A percentile compares a stretch with the other conserved stretches of the same genome.
Evolutionary conservation across 1,140 invertebrate species (phyloP).

Genomic region (Doryteuthis pealeii): DNA sequence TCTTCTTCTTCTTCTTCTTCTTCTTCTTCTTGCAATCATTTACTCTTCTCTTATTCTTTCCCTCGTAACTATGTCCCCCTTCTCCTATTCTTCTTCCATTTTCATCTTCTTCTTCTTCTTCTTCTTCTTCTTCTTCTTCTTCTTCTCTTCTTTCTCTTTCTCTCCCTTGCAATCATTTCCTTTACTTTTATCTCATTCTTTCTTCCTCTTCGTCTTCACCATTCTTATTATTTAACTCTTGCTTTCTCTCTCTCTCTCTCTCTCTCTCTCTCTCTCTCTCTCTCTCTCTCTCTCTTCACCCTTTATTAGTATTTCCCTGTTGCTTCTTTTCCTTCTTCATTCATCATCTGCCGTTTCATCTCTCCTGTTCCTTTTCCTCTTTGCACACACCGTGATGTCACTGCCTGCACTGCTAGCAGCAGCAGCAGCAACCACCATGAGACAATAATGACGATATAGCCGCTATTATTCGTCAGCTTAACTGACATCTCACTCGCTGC

Average conservation of each 20-base stretch:
- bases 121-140: neutral
- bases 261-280: too few species aligned
- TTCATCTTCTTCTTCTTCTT: neutral
- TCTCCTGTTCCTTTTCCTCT: neutral
- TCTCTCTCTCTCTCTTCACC: neutral
- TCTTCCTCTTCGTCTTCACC: neutral
- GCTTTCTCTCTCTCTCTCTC: neutral
- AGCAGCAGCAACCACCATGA: too few species aligned
- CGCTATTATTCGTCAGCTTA: too few species aligned
- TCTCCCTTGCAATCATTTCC: neutral
- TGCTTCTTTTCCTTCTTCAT: neutral
- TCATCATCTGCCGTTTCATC: neutral
- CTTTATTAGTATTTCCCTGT: neutral
- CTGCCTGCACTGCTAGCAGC: too few species aligned
- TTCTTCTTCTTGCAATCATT: neutral
- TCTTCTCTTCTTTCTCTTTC: neutral
- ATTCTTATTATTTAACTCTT: too few species aligned
- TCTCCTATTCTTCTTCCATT: neutral
- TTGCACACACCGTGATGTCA: neutral
- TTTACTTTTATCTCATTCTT: neutral
- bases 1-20: neutral
- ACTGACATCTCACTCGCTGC: too few species aligned
- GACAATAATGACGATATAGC: too few species aligned
- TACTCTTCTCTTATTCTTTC: neutral
- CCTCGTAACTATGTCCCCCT: neutral